Conservation (phyloP, 2,888 invertebrate species). For the Diarsia rubi region DNA sequence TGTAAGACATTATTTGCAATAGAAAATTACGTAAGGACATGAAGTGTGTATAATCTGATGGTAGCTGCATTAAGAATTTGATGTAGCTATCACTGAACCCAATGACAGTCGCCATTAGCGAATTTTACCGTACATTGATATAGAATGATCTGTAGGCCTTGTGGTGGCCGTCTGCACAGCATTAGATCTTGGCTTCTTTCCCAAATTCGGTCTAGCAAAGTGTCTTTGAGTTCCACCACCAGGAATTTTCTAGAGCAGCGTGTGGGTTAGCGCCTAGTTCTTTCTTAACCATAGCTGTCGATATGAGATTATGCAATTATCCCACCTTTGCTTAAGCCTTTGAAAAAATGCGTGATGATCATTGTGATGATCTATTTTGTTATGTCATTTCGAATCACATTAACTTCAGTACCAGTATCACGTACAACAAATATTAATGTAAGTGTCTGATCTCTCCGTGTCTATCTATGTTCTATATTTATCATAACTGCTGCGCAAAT, state of each 20-base stretch:
- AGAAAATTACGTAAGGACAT: neutral
- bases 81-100: neutral
- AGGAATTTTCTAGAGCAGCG: neutral
- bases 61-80: neutral
- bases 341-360: neutral
- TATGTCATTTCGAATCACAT: neutral
- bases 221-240: neutral
- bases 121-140: neutral
- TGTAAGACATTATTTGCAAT: neutral
- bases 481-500: neutral
- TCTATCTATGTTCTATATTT: neutral
- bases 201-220: too few relatives aligned
- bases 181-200: neutral
- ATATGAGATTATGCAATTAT: neutral
- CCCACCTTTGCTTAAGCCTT: neutral
- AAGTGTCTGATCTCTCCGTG: too few relatives aligned
- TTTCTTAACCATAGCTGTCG: neutral
- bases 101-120: neutral
- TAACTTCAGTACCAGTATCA: neutral
- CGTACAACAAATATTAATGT: neutral
- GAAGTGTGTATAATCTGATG: neutral
- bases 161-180: neutral
- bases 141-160: neutral
- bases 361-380: neutral
- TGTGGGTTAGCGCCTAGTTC: too few relatives aligned